Conservation (phyloP, 2,888 invertebrate genomes). For the Nomada goodeniana region DNA sequence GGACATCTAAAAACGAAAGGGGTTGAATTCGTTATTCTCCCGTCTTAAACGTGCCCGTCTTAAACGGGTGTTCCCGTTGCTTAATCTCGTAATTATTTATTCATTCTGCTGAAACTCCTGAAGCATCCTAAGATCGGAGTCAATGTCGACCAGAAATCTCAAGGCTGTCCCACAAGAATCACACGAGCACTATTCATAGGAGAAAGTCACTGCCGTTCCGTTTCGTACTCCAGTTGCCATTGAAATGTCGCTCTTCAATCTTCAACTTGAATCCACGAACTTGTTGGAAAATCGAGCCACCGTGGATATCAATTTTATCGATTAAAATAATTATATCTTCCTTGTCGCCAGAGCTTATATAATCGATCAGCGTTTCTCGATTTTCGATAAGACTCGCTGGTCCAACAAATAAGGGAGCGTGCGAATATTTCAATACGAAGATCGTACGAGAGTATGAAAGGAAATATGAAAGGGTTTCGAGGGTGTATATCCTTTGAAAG, state of each 20-base stretch:
- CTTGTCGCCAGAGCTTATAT: neutral
- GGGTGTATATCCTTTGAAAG: neutral
- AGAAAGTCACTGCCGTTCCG: constrained; percentile 29
- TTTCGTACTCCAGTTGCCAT: neutral
- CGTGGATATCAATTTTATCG: neutral
- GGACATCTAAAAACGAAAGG: no score
- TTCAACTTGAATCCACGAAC: neutral
- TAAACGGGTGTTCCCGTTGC: neutral
- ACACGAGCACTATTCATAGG: neutral
- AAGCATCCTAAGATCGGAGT: constrained; percentile 39
- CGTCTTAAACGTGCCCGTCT: no score
- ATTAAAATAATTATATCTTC: neutral
- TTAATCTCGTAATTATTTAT: constrained; percentile 5
- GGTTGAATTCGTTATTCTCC: neutral
- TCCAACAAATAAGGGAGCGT: neutral
- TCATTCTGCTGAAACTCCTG: neutral
- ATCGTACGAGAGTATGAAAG: no score
- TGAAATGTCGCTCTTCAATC: neutral
- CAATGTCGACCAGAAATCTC: constrained; percentile 30
- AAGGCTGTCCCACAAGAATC: constrained; percentile 40
- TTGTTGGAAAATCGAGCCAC: neutral
- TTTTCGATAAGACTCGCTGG: neutral
- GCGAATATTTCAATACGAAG: no score
- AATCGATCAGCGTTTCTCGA: neutral
- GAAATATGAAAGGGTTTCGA: no score